Conservation (phyloP, 2,888 invertebrate species). For the Drosophila phalerata region DNA sequence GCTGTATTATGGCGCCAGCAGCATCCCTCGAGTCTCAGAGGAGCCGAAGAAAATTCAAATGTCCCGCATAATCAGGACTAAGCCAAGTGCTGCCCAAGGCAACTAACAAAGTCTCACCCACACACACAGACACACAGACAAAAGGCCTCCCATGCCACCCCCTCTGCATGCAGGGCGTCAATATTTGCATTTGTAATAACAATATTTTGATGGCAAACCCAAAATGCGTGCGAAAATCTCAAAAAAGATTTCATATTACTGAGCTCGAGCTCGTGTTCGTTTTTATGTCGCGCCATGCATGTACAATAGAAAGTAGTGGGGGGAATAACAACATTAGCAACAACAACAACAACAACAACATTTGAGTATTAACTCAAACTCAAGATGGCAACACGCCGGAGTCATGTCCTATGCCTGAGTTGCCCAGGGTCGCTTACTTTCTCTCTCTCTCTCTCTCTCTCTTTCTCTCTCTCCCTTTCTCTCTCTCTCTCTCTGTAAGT, state of each 20-base stretch:
- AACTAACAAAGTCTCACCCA: constrained; percentile 3
- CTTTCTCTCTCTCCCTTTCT: neutral
- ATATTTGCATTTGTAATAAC: constrained; percentile 83
- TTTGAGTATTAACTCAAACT: constrained; percentile 30
- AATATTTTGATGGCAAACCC: constrained; percentile 77
- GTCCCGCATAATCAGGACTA: constrained; percentile 57
- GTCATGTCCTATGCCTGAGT: constrained; percentile 26
- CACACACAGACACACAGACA: constrained; percentile 20
- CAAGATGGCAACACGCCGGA: constrained; percentile 58
- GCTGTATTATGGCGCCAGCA: constrained; percentile 17
- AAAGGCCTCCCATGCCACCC: constrained; percentile 1
- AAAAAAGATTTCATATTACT: constrained; percentile 78
- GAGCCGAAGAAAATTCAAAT: constrained; percentile 32
- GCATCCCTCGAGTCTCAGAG: constrained; percentile 29
- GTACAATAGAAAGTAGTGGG: neutral
- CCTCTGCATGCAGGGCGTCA: constrained; percentile 57
- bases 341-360: constrained; percentile 37
- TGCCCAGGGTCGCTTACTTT: neutral
- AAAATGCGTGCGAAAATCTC: constrained; percentile 76
- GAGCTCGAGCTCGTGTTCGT: constrained; percentile 38
- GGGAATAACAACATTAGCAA: constrained; percentile 19
- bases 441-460: neutral
- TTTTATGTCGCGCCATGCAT: constrained; percentile 56
- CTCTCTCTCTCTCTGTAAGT: constrained; percentile 30
- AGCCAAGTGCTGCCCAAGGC: constrained; percentile 50